Conservation (phyloP, 2,113 vertebrate genomes). For the Apaloderma vittatum region DNA sequence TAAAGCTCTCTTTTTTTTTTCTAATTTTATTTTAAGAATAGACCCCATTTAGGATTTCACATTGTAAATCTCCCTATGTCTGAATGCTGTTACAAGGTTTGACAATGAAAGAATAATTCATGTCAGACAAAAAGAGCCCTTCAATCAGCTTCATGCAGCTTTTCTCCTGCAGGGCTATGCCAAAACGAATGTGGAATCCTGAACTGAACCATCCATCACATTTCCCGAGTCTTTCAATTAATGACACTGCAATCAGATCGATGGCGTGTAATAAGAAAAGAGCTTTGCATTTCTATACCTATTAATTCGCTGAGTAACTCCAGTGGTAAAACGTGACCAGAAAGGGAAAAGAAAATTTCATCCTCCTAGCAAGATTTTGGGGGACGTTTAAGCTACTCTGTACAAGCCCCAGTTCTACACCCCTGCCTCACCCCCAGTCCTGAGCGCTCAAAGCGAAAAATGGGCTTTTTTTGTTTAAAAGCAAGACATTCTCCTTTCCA, state of each 20-base stretch:
- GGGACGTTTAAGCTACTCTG: not conserved
- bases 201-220: slow-evolving; percentile 79
- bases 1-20: slow-evolving; percentile 47
- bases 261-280: slow-evolving; percentile 84
- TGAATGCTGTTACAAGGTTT: slow-evolving; percentile 76
- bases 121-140: slow-evolving; percentile 77
- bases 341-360: slow-evolving; percentile 76
- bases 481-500: not conserved
- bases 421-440: not conserved
- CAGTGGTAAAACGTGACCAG: slow-evolving; percentile 79
- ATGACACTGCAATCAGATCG: slow-evolving; percentile 85
- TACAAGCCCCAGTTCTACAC: not conserved
- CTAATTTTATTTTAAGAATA: slow-evolving; percentile 75
- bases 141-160: slow-evolving; percentile 73
- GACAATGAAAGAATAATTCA: slow-evolving; percentile 82
- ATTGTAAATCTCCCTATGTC: slow-evolving; percentile 78
- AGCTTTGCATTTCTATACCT: slow-evolving; percentile 86
- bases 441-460: not conserved
- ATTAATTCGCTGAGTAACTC: slow-evolving; percentile 87
- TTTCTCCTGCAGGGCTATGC: slow-evolving; percentile 76
- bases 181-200: slow-evolving; percentile 73
- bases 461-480: not conserved
- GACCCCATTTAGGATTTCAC: slow-evolving; percentile 74
- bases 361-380: slow-evolving; percentile 43
- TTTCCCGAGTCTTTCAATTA: slow-evolving; percentile 80